Conservation (phyloP, 2,797 vertebrate species). For the Anas georgica region DNA sequence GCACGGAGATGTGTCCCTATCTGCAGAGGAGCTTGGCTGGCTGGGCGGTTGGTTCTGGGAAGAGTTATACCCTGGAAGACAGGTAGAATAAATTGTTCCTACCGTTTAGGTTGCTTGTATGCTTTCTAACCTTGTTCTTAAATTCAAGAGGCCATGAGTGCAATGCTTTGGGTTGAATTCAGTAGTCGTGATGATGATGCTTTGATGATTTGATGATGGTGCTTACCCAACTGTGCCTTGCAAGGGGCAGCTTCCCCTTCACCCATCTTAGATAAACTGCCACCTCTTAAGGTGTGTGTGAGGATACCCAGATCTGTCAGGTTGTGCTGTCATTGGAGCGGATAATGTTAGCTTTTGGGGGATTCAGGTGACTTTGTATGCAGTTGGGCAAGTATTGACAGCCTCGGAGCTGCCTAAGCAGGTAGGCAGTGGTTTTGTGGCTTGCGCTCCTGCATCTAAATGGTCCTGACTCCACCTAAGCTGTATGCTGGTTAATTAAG, state of each 20-base stretch:
- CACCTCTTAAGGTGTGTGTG: background rate
- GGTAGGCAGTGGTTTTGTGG: background rate
- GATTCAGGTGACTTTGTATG: background rate
- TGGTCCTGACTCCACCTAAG: background rate
- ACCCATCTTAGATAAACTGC: background rate
- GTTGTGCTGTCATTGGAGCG: background rate
- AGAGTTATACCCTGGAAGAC: background rate
- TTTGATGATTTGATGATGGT: background rate
- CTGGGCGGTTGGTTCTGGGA: background rate
- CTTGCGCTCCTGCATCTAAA: background rate
- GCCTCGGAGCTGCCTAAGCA: background rate
- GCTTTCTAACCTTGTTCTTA: background rate
- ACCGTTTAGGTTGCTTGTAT: background rate
- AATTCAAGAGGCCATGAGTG: background rate
- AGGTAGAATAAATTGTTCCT: rapidly evolving
- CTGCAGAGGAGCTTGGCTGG: background rate
- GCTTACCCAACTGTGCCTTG: background rate
- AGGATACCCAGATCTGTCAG: background rate
- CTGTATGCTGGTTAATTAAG: background rate
- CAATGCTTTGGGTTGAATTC: background rate
- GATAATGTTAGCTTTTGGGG: background rate
- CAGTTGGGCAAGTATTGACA: background rate
- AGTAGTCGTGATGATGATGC: too few species aligned
- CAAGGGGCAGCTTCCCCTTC: background rate
- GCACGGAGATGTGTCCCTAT: background rate